These are phyloP conservation scores for Melanostoma scalare DNA, from an alignment of 2,888 invertebrate genomes.

Conservation along the genomic window DNA sequence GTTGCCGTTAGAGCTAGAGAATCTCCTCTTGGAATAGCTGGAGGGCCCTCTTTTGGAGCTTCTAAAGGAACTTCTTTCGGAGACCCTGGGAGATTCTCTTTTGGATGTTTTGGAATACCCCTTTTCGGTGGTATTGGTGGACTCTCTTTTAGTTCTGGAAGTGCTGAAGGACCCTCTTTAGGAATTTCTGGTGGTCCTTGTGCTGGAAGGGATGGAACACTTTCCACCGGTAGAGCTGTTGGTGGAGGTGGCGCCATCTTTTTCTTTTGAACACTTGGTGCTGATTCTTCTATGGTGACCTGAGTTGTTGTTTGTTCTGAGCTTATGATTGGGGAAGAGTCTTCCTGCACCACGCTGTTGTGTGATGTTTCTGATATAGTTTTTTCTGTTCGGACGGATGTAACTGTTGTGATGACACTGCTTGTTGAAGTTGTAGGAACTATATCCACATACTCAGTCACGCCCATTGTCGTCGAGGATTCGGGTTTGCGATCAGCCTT, in stretches of 20 bases:
- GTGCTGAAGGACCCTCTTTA: background rate
- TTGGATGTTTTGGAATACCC: no score
- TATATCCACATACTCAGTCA: slow-evolving; percentile 18
- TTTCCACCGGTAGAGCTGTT: background rate
- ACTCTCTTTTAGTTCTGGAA: no score
- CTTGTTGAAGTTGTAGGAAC: slow-evolving; percentile 11
- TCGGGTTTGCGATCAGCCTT: background rate
- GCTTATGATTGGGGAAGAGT: background rate
- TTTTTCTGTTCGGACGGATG: slow-evolving; percentile 48
- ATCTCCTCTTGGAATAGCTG: background rate
- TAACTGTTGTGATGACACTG: slow-evolving; percentile 37
- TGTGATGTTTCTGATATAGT: slow-evolving; percentile 31
- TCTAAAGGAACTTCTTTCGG: no score
- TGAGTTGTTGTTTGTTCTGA: background rate
- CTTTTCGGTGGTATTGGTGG: no score
- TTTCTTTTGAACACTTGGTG: slow-evolving; percentile 4
- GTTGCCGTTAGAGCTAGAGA: no score
- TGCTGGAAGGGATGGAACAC: slow-evolving; percentile 8
- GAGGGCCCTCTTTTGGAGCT: background rate
- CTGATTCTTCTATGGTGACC: slow-evolving; percentile 2
- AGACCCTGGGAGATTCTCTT: no score
- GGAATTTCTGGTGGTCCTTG: slow-evolving; percentile 6
- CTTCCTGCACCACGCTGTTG: slow-evolving; percentile 10
- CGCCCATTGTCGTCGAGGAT: background rate
- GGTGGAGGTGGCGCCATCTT: background rate